These are phyloP conservation scores for Halichondria panicea DNA, from an alignment of 37 sponge, comb jelly and placozoan genomes.

Conservation along the genomic window DNA sequence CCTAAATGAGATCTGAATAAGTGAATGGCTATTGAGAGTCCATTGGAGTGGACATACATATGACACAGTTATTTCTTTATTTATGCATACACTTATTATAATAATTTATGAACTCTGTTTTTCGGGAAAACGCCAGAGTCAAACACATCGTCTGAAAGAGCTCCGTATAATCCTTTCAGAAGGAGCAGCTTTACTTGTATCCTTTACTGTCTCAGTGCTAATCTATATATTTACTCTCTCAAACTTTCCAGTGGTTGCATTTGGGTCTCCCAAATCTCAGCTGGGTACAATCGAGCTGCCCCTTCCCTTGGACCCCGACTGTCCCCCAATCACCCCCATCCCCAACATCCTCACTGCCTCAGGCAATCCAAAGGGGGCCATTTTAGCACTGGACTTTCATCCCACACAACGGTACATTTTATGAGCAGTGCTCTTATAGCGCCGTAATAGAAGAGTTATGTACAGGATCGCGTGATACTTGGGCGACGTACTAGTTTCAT, in stretches of 20 bases:
- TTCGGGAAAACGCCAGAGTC: background rate
- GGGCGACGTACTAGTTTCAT: too few species aligned
- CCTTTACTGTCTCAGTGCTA: background rate
- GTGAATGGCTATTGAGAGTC: background rate
- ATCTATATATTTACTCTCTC: background rate
- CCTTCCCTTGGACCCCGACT: constrained; percentile 16
- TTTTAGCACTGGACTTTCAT: constrained; percentile 60
- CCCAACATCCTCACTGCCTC: constrained; percentile 17
- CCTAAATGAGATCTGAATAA: background rate
- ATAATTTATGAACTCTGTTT: background rate
- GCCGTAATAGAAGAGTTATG: too few species aligned
- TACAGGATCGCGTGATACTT: too few species aligned
- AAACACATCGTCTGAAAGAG: background rate
- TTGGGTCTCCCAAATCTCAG: constrained; percentile 46
- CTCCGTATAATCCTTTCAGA: background rate
- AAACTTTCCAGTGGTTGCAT: constrained; percentile 15
- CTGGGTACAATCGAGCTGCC: constrained; percentile 32
- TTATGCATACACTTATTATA: too few species aligned
- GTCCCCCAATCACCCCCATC: constrained; percentile 50
- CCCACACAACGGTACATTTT: too few species aligned
- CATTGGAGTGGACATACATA: too few species aligned
- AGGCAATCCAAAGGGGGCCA: constrained; percentile 57
- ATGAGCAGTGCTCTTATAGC: too few species aligned
- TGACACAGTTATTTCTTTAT: too few species aligned
- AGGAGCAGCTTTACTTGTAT: background rate